phyloP scores from a whole-genome alignment of 2,113 vertebrate genomes.

The Antechinus flavipes region DNA sequence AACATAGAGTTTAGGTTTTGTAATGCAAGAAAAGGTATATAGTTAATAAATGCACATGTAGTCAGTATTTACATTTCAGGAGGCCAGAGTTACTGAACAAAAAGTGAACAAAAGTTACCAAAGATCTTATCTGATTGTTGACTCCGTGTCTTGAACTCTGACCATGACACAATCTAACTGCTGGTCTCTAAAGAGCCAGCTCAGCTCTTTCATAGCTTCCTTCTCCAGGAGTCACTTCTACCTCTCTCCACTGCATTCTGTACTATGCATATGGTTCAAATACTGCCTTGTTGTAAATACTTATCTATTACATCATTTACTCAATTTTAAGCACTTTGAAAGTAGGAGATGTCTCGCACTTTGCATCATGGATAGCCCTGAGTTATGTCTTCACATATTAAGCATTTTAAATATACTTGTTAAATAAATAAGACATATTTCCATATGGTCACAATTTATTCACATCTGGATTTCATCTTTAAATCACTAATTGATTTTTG shows the following conservation, averaged over 20 bases:
- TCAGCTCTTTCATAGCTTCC: background rate
- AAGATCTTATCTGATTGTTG: background rate
- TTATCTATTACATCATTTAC: background rate
- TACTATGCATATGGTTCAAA: background rate
- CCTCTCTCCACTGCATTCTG: background rate
- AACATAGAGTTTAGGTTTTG: background rate
- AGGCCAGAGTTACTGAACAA: background rate
- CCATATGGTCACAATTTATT: constrained; percentile 14
- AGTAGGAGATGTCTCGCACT: background rate
- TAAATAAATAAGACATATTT: constrained; percentile 20
- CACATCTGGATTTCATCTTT: constrained; percentile 30
- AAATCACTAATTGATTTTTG: constrained; percentile 37
- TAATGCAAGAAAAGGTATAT: background rate
- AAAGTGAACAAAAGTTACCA: background rate
- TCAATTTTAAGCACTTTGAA: background rate
- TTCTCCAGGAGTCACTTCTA: background rate
- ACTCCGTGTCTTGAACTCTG: background rate
- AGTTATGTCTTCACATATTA: background rate
- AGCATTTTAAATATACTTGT: background rate
- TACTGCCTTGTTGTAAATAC: background rate
- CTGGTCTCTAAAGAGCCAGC: background rate
- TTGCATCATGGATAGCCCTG: accelerated
- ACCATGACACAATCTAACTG: background rate
- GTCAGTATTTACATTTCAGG: background rate
- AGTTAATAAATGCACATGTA: background rate